These are phyloP conservation scores for Drusus annulatus DNA, from an alignment of 1,140 invertebrate species.

Conservation along the genomic window DNA sequence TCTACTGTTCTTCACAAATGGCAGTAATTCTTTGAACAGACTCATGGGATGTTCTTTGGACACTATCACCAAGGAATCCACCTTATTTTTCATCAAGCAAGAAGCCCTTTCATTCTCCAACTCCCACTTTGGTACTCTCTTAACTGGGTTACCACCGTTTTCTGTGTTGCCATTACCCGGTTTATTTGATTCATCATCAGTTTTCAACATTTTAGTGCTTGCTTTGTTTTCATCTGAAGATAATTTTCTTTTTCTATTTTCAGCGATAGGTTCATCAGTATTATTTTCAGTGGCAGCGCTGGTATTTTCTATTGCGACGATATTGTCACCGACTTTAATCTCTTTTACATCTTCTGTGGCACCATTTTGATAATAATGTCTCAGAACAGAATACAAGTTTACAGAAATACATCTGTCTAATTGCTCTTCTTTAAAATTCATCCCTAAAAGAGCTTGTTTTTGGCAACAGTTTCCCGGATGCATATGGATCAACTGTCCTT, in stretches of 20 bases:
- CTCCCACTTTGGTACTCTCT: slow-evolving; percentile 73
- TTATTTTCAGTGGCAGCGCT: too few relatives aligned
- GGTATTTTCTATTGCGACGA: slow-evolving; percentile 51
- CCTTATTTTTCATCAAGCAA: slow-evolving; percentile 73
- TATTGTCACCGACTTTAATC: slow-evolving; percentile 52
- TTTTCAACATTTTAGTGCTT: slow-evolving; percentile 64
- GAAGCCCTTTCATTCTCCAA: slow-evolving; percentile 77
- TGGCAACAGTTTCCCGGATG: slow-evolving; percentile 85
- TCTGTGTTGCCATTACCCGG: slow-evolving; percentile 30
- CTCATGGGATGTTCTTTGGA: slow-evolving; percentile 88
- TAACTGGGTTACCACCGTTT: slow-evolving; percentile 27
- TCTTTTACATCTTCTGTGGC: not conserved
- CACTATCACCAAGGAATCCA: slow-evolving; percentile 86
- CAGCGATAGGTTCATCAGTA: slow-evolving; percentile 48
- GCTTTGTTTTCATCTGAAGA: slow-evolving; percentile 56
- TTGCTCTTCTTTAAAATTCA: slow-evolving; percentile 83
- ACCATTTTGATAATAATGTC: slow-evolving; percentile 74
- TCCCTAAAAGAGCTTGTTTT: slow-evolving; percentile 81
- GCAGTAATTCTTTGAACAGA: slow-evolving; percentile 82
- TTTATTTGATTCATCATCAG: slow-evolving; percentile 56
- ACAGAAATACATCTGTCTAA: slow-evolving; percentile 77
- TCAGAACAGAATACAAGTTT: slow-evolving; percentile 82
- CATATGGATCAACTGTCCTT: slow-evolving; percentile 80
- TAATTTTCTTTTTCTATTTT: slow-evolving; percentile 55
- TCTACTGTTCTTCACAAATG: slow-evolving; percentile 82